These are phyloP conservation scores for Pangasianodon hypophthalmus DNA, from an alignment of 2,113 vertebrate species.

Conservation along the genomic window DNA sequence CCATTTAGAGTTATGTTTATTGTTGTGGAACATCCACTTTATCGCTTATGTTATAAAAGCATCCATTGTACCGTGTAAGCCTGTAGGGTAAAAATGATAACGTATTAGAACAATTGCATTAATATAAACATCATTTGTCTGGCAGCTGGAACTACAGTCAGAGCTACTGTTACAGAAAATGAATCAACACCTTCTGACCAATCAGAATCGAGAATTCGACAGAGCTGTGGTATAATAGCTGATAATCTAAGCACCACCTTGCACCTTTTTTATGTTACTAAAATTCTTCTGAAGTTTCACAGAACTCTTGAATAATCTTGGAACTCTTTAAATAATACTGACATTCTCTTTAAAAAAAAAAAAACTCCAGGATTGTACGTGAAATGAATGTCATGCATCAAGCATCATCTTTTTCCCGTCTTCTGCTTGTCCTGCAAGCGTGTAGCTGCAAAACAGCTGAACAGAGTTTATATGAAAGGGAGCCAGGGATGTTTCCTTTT, in stretches of 20 bases:
- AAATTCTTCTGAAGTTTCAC: background rate
- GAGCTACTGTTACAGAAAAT: background rate
- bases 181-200: background rate
- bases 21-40: background rate
- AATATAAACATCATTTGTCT: background rate
- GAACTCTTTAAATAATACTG: background rate
- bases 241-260: background rate
- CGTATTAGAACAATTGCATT: background rate
- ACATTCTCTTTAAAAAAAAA: background rate
- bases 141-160: background rate
- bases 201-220: background rate
- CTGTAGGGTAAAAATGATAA: background rate
- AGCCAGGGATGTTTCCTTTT: background rate
- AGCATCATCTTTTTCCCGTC: background rate
- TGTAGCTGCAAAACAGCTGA: background rate
- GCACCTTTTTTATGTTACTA: background rate
- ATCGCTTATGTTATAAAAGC: background rate
- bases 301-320: background rate
- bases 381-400: background rate
- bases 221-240: accelerated
- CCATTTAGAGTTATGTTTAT: background rate
- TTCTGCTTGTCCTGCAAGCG: background rate
- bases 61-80: background rate
- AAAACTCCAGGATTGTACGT: background rate
- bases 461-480: background rate